A percentile compares a stretch with the other conserved stretches of the same genome.
These are phyloP conservation scores for Petroica traversi DNA, from an alignment of 2,113 vertebrate genomes.

Conservation along the genomic window DNA sequence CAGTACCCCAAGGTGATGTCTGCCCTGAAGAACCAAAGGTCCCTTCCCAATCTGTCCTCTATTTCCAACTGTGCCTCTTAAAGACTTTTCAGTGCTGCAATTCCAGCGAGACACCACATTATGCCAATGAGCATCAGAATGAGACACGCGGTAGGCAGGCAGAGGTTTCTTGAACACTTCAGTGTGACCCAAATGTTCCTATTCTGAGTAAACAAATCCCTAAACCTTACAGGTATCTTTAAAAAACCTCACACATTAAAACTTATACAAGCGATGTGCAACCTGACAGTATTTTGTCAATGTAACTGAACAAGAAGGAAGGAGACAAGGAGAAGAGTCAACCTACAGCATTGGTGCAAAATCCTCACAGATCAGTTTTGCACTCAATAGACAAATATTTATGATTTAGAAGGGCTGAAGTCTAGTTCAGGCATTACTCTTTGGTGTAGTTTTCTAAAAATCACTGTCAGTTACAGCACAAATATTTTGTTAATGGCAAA, in stretches of 20 bases:
- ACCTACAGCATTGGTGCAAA: background rate
- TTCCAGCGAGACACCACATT: background rate
- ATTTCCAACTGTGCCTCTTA: background rate
- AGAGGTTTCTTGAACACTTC: background rate
- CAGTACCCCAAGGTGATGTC: background rate
- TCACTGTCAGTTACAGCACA: background rate
- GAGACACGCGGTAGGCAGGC: background rate
- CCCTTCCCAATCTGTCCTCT: background rate
- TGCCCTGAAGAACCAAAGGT: background rate
- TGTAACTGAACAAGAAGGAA: background rate
- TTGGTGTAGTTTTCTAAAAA: background rate
- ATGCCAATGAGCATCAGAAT: background rate
- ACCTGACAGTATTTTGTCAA: background rate
- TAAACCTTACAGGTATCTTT: background rate
- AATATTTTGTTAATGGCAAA: background rate
- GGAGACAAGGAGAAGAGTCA: background rate
- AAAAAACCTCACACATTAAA: background rate
- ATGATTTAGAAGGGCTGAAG: background rate
- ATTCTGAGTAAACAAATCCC: background rate
- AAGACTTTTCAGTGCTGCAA: background rate
- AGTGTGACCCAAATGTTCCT: rapidly evolving
- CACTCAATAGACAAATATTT: background rate
- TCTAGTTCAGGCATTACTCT: background rate
- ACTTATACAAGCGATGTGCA: background rate
- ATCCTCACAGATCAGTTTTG: background rate